These are phyloP conservation scores for Liparis tanakae DNA, from an alignment of 2,797 vertebrate genomes.

Conservation along the genomic window DNA sequence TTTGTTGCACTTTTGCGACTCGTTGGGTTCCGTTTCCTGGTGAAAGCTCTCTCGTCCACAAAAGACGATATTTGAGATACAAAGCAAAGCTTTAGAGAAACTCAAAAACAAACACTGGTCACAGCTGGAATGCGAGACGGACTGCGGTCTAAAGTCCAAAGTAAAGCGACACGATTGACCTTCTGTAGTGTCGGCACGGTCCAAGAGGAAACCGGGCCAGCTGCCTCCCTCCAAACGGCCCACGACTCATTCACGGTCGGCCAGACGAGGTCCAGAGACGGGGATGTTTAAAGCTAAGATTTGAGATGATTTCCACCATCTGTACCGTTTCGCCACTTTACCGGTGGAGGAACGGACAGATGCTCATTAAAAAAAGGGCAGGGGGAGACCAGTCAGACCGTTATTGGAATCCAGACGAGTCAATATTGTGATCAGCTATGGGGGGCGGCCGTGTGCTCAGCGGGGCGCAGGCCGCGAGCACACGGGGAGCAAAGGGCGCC, in stretches of 20 bases:
- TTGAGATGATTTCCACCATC: conserved; percentile 65
- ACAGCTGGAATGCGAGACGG: conserved; percentile 58
- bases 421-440: conserved; percentile 50
- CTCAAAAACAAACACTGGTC: conserved; percentile 55
- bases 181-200: conserved; percentile 62
- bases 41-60: conserved; percentile 39
- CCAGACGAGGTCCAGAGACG: conserved; percentile 44
- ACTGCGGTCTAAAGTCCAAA: conserved; percentile 61
- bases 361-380: background rate
- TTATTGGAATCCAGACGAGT: conserved; percentile 29
- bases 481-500: conserved; percentile 46
- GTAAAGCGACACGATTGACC: conserved; percentile 65
- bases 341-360: conserved; percentile 22
- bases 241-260: conserved; percentile 12
- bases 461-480: conserved; percentile 41
- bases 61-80: conserved; percentile 35
- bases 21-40: conserved; percentile 60
- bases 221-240: conserved; percentile 32
- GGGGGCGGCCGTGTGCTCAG: conserved; percentile 42
- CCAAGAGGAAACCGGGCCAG: conserved; percentile 49
- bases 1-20: conserved; percentile 64
- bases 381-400: background rate
- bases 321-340: conserved; percentile 52
- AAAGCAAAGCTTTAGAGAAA: conserved; percentile 18
- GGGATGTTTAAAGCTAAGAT: conserved; percentile 69